Base-by-base conservation (phyloP, 1,140 invertebrate genomes). In the Acyrthosiphon pisum region DNA sequence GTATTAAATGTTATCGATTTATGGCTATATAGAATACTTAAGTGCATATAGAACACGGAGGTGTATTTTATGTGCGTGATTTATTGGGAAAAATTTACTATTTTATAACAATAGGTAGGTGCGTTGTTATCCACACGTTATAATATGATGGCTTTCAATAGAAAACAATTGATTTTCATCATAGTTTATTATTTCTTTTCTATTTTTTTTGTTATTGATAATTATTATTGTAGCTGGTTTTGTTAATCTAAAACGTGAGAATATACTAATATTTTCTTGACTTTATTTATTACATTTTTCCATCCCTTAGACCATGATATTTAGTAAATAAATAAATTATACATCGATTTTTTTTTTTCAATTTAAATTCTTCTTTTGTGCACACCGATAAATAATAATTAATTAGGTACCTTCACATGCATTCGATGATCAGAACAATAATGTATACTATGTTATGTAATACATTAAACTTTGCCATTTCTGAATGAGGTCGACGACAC, bases 101-200 rank as follows among this genome's bases (percentile, higher is more conserved):
- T 83, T 83, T 37, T 41, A 83, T 83, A 83, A 83, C 81, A 83
- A 83, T 83, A 83, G 23, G 8, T 81, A 83, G 7, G 8, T 81
- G 6, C 81, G 22, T 41, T 83, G 22, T 37, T 83, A 83, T 76
- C n/a, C 6, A 76, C 81, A 83, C 81, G 81, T 83, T 83, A 41
- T 81, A 81, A 81, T 81, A 81, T 41, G 81, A 41, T 83, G 22
- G 18, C 81, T 35, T 37, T 83, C 37, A 37, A 41, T 83, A 35
- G 81, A n/a, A 83, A 83, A 83, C 81, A 83, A 83, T 83, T 41
- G 81, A 83, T 83, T 83, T 83, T 41, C 81, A 83, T 83, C 81
- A 23, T 37, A 35, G 23, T 83, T 83, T 83, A 35, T 83, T 23
- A 37, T 83, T 41, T 83, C 35, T 23, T 20, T 83, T 41, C 22